phyloP scores from a whole-genome alignment of 2,888 invertebrate genomes.

The Rosalia funebris region DNA sequence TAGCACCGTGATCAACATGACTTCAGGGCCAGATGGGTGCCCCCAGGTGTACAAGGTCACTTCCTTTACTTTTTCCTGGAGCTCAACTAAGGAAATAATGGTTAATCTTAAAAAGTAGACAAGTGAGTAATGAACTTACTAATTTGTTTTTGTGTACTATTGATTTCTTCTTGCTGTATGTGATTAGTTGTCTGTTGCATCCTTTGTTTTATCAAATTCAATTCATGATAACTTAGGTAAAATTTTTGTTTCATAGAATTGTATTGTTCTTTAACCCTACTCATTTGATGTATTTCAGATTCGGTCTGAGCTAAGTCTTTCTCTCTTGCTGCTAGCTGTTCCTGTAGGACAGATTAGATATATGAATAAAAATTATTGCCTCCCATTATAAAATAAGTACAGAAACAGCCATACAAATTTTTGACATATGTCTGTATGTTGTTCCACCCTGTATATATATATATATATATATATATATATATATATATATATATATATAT shows the following conservation, averaged over 20 bases:
- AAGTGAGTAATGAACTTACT: conserved; percentile 49
- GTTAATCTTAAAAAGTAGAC: background rate
- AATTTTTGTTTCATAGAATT: conserved; percentile 66
- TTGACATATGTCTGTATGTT: no score
- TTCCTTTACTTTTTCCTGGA: conserved; percentile 66
- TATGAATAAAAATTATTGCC: no score
- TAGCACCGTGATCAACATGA: no score
- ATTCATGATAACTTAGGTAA: conserved; percentile 77
- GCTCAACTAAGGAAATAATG: conserved; percentile 61
- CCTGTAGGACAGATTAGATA: conserved; percentile 44
- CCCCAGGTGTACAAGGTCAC: no score
- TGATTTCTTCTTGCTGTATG: conserved; percentile 81
- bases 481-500: no score
- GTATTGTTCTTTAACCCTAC: conserved; percentile 56
- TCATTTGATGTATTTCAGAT: conserved; percentile 59
- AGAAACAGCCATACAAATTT: no score
- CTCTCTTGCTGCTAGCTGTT: conserved; percentile 54
- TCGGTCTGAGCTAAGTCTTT: conserved; percentile 62
- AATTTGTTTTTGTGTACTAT: conserved; percentile 67
- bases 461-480: no score
- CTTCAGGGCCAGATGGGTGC: no score
- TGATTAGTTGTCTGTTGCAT: conserved; percentile 82
- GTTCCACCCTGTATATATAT: no score
- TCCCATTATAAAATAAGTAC: no score
- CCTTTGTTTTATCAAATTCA: conserved; percentile 73